Evolutionary conservation across 2,888 invertebrate genomes (phyloP).

Genomic region (Meghimatium bilineatum): DNA sequence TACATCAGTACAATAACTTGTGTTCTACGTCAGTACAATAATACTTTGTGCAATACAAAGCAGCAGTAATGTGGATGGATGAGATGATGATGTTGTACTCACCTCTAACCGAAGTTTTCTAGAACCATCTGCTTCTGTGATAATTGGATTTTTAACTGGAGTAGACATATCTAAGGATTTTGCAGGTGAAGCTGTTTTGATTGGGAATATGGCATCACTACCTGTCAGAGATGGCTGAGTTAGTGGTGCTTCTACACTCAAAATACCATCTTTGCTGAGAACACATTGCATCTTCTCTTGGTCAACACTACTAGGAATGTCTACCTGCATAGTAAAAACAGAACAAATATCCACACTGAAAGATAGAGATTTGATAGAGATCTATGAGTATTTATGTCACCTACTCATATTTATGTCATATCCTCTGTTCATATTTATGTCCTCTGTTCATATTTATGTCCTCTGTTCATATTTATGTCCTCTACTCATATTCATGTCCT

Average conservation of each 20-base stretch:
- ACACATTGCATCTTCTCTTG: constrained; percentile 69
- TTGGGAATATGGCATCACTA: constrained; percentile 63
- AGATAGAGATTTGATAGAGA: background rate
- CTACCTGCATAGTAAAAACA: constrained; percentile 54
- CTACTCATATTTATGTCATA: too few species aligned
- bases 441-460: too few species aligned
- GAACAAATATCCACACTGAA: background rate
- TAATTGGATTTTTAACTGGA: constrained; percentile 70
- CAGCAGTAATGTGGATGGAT: too few species aligned
- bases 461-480: too few species aligned
- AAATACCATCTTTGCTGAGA: constrained; percentile 71
- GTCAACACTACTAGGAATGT: constrained; percentile 70
- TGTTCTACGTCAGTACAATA: too few species aligned
- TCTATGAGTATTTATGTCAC: background rate
- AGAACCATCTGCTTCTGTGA: constrained; percentile 72
- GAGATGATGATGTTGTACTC: background rate
- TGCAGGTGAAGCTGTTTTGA: constrained; percentile 57
- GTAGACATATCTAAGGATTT: constrained; percentile 63
- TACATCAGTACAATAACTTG: too few species aligned
- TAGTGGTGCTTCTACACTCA: constrained; percentile 70
- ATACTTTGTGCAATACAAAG: too few species aligned
- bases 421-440: too few species aligned
- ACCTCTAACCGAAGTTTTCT: constrained; percentile 49
- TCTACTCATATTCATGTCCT: too few species aligned
- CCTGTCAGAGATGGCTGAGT: constrained; percentile 54